Evolutionary conservation across 2,888 invertebrate species (phyloP), one percentile per base, ranked within the genome.

Genomic region (Hoplodrina ambigua): DNA sequence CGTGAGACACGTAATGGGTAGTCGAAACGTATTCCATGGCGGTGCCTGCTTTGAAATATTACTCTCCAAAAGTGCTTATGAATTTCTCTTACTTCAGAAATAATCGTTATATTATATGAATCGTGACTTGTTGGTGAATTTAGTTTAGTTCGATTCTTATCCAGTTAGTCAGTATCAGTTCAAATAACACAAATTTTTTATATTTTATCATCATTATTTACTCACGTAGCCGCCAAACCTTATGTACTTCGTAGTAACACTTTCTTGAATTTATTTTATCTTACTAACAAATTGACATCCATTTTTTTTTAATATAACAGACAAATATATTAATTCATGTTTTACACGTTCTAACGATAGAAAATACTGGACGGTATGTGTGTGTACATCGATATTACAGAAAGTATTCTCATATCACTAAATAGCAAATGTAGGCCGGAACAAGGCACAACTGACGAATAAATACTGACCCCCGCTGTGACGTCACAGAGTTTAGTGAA

Each of bases 1-100:
- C 60, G 77, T 11, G 57, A 46, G 57, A 71, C 78, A 60, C n/a
- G 41, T 57, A 53, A 69, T 62, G 75, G 75, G 69, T 25, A 13
- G 41, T 11, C 19, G 37, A 33, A 56, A 44, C 19, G 25, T 52
- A 63, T 60, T 75, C 41, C 19, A 49, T 50, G 25, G 46, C n/a
- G 15, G n/a, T 17, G 46, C 19, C 20, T n/a, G 15, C 11, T 33
- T 57, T 58, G 17, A 68, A 25, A 58, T 75, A 61, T 57, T 49
- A 20, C 57, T 44, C 13, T 13, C 17, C 1, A 11, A 49, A 70
- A 60, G 30, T 52, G 11, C n/a, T 50, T 56, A 55, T n/a, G n/a
- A 59, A 19, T 69, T 54, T 54, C 37, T 49, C 5, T 11, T 49
- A 49, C n/a, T 65, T 49, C 19, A 4, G 11, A 10, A 15, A 72